phyloP scores from a whole-genome alignment of 2,888 invertebrate species.

The Caenorhabditis angaria region DNA sequence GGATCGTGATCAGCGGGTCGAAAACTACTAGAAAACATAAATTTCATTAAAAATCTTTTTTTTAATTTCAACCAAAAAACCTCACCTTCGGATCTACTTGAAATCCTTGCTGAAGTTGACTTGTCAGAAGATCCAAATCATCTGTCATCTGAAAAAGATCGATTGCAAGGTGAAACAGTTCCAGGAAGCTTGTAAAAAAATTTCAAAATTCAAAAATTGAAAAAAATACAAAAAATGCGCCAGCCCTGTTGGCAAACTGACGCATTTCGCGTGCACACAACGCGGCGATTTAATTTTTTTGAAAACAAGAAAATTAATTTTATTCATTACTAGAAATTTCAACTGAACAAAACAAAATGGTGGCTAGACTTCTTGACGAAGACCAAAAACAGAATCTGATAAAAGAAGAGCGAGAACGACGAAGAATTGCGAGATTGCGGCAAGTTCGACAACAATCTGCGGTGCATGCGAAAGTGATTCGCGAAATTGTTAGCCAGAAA shows the following conservation, averaged over 20 bases:
- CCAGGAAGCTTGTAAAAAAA: too few relatives aligned
- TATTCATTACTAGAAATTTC: neutral
- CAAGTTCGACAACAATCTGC: conserved; percentile 39
- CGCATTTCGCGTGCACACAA: neutral
- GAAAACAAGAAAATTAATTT: neutral
- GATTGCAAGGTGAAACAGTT: too few relatives aligned
- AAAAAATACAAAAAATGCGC: neutral
- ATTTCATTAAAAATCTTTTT: too few relatives aligned
- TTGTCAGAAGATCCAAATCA: conserved; percentile 30
- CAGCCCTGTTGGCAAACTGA: neutral
- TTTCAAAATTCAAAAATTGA: too few relatives aligned
- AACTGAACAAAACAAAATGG: conserved; percentile 1
- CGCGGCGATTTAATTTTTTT: neutral
- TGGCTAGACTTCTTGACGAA: conserved; percentile 28
- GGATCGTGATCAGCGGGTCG: too few relatives aligned
- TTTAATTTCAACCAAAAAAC: too few relatives aligned
- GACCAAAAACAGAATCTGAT: conserved; percentile 37
- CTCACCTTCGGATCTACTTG: conserved; percentile 48
- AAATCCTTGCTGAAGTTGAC: conserved; percentile 24
- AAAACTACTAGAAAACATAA: too few relatives aligned
- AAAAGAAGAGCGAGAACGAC: conserved; percentile 37
- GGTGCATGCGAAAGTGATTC: conserved; percentile 20
- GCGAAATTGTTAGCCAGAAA: conserved; percentile 25
- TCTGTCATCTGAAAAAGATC: conserved; percentile 25
- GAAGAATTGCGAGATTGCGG: conserved; percentile 39